Percentiles rank a stretch among this genome's conserved stretches.
These are phyloP conservation scores for Lepisosteus osseus DNA, from an alignment of 2,113 vertebrate species.

Conservation along the genomic window DNA sequence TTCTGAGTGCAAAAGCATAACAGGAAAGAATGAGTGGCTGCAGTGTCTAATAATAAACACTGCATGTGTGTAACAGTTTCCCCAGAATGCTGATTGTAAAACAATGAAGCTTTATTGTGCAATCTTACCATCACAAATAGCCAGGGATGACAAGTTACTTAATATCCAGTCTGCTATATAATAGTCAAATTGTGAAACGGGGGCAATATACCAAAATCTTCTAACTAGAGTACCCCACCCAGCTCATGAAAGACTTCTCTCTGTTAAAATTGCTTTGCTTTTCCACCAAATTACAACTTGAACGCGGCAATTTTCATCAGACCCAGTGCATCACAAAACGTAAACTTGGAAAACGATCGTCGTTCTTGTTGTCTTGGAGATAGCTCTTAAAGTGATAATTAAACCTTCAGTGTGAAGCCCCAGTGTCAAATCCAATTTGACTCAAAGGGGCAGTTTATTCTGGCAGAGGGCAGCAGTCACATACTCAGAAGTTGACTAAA, in stretches of 20 bases:
- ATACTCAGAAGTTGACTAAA: background rate
- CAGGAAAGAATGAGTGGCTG: background rate
- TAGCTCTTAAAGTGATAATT: background rate
- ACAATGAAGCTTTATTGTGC: background rate
- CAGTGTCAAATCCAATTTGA: background rate
- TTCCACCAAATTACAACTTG: background rate
- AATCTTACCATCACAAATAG: background rate
- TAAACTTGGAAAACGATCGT: background rate
- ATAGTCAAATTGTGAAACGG: background rate
- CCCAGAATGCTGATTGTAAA: background rate
- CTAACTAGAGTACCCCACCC: background rate
- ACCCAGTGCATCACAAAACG: background rate
- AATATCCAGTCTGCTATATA: background rate
- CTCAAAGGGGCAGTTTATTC: background rate
- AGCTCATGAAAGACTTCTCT: background rate
- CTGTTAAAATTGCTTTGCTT: background rate
- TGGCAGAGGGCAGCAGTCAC: no score
- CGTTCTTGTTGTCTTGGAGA: constrained; percentile 7
- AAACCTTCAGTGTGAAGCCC: background rate
- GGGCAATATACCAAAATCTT: background rate
- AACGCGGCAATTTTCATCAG: background rate
- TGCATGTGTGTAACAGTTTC: constrained; percentile 6
- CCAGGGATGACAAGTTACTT: background rate
- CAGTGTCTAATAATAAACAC: background rate
- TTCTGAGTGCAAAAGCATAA: background rate